These are phyloP conservation scores for Ploceus nigricollis DNA, from an alignment of 2,113 vertebrate genomes.

Conservation along the genomic window DNA sequence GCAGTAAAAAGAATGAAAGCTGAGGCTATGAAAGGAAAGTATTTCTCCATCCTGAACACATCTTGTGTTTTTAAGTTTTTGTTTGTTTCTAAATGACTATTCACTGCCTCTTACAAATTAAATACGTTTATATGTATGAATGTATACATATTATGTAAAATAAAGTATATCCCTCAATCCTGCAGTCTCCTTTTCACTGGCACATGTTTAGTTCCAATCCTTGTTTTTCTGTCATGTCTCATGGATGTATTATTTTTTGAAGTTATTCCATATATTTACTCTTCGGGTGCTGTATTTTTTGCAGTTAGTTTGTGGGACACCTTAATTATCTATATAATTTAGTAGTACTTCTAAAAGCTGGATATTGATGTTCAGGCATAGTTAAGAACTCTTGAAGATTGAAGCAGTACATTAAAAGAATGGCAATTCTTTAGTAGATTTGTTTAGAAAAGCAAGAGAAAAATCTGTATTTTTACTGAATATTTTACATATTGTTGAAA, in stretches of 20 bases:
- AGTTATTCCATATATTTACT: not conserved
- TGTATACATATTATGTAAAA: not conserved
- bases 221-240: not conserved
- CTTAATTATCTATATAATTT: not conserved
- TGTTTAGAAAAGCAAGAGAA: not conserved
- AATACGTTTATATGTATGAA: not conserved
- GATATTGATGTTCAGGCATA: not conserved
- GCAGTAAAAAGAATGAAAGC: not conserved
- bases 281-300: not conserved
- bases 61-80: not conserved
- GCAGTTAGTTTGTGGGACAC: not conserved
- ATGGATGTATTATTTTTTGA: not conserved
- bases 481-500: not conserved
- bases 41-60: not conserved
- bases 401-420: not conserved
- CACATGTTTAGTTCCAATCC: not conserved
- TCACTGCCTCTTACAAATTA: not conserved
- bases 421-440: not conserved
- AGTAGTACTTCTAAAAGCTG: not conserved
- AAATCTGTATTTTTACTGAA: not conserved
- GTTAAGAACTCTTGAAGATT: not conserved
- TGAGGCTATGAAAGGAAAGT: not conserved
- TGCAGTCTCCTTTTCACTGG: not conserved
- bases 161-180: not conserved
- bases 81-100: not conserved